Conservation (phyloP, 2,797 vertebrate species). For the Intellagama lesueurii region DNA sequence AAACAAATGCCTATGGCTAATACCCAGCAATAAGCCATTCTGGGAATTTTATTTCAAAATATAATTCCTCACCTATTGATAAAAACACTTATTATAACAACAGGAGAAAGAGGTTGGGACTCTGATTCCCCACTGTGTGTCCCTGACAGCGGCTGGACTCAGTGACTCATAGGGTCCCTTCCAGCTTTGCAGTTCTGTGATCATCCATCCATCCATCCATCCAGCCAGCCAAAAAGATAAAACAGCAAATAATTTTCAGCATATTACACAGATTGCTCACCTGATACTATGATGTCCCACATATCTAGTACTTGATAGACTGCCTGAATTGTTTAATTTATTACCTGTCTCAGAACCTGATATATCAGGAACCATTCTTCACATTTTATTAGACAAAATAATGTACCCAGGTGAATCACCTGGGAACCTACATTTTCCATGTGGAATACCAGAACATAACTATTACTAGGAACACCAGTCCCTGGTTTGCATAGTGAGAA, state of each 20-base stretch:
- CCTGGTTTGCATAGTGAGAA: not conserved
- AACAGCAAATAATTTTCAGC: not conserved
- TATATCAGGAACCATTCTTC: not conserved
- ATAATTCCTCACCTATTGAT: no score
- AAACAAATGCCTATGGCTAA: no score
- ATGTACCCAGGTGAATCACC: not conserved
- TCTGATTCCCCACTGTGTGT: no score
- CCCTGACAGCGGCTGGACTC: no score
- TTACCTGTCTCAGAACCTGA: not conserved
- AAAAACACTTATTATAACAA: no score
- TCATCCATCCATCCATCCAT: no score
- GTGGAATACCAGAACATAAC: no score
- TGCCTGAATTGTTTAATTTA: not conserved
- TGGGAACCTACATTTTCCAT: not conserved
- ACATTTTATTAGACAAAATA: not conserved
- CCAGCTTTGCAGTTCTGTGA: no score
- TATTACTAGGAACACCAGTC: not conserved
- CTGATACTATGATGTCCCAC: not conserved
- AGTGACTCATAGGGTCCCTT: no score
- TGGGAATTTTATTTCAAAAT: no score
- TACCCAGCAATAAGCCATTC: no score
- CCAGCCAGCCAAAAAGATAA: no score
- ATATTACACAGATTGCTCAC: not conserved
- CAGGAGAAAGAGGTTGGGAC: not conserved
- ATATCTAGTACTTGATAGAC: not conserved